Base-by-base conservation (phyloP, 2,888 invertebrate species). In the Phengaris alcon region DNA sequence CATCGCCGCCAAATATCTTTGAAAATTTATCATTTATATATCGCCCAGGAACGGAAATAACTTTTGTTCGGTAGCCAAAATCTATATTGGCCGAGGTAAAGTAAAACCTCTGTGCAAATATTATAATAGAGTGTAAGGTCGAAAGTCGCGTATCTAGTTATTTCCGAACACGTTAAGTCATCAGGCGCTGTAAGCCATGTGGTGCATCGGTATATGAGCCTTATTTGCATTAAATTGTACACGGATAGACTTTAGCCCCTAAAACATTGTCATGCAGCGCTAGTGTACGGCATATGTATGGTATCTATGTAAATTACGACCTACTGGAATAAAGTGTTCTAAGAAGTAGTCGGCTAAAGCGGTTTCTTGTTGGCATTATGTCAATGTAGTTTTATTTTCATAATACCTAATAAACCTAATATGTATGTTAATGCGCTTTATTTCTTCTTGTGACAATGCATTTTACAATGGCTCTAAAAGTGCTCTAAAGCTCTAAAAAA, bases 161-260 rank as follows among this genome's bases (percentile, higher is more conserved):
- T 85, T 85, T 85, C 84, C 83, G 82, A 80, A 80, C 70, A 76
- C 81, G 83, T 82, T 83, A 83, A 86, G 82, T 82, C 81, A 82
- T 83, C 80, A 78, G 78, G 77, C 77, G 77, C 75, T 76, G 77
- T 76, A 80, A 79, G 78, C 75, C 80, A 76, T 75, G 78, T 79
- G 77, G 79, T 74, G 51, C 75, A 74, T 54, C 59, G 68, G 48
- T 79, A 83, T 87, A 86, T 87, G 87, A 87, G 82, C 80, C 82
- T 83, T 85, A 90, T 91, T 90, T 88, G 86, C 87, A 91, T 91
- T 84, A 85, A 88, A 90, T 89, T 90, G 87, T 87, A 87, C 86
- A 84, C 84, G 81, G 77, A 76, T 77, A 77, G 75, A 77, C 35
- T 46, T 72, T 69, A 73, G 35, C 22, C 74, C 74, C 74, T 74